Percentiles rank a stretch among this genome's conserved stretches.
phyloP scores from a whole-genome alignment of 2,797 vertebrate species.

The Neosalanx taihuensis region DNA sequence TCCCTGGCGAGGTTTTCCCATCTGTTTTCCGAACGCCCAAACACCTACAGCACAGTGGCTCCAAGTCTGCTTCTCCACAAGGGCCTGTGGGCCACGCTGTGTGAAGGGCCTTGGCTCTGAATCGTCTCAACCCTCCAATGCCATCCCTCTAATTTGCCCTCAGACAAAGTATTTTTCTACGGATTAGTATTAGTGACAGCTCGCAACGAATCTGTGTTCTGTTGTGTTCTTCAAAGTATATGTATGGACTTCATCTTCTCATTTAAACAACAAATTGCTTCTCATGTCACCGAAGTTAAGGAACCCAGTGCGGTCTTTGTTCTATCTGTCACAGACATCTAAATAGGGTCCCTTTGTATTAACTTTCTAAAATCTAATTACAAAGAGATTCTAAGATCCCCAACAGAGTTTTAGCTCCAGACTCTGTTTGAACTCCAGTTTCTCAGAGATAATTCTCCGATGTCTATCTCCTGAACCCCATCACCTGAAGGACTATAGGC shows the following conservation, averaged over 20 bases:
- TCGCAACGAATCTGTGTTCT: slow-evolving; percentile 7
- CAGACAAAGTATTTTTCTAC: neutral
- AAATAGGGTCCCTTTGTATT: slow-evolving; percentile 78
- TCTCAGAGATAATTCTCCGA: slow-evolving; percentile 71
- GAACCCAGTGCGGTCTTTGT: slow-evolving; percentile 77
- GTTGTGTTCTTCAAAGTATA: slow-evolving; percentile 5
- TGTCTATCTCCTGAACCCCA: slow-evolving; percentile 31
- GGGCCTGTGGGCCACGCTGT: slow-evolving; percentile 28
- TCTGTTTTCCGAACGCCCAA: slow-evolving; percentile 68
- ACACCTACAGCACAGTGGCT: slow-evolving; percentile 56
- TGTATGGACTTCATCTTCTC: slow-evolving; percentile 34
- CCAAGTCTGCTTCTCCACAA: slow-evolving; percentile 27
- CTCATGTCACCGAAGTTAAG: slow-evolving; percentile 64
- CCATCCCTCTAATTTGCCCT: neutral
- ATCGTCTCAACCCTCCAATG: slow-evolving; percentile 15
- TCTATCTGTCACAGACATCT: slow-evolving; percentile 79
- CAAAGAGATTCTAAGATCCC: slow-evolving; percentile 90
- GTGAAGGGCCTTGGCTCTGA: slow-evolving; percentile 19
- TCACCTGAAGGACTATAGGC: slow-evolving; percentile 81
- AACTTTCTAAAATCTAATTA: slow-evolving; percentile 92
- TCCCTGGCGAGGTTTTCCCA: slow-evolving; percentile 72
- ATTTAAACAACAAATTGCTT: slow-evolving; percentile 41
- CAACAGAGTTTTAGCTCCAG: slow-evolving; percentile 86
- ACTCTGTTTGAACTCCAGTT: slow-evolving; percentile 86
- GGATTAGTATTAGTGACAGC: neutral